Evolutionary conservation across 2,888 invertebrate genomes (phyloP), one percentile per base, ranked within the genome.

Genomic region (Lasioglossum zephyrum): DNA sequence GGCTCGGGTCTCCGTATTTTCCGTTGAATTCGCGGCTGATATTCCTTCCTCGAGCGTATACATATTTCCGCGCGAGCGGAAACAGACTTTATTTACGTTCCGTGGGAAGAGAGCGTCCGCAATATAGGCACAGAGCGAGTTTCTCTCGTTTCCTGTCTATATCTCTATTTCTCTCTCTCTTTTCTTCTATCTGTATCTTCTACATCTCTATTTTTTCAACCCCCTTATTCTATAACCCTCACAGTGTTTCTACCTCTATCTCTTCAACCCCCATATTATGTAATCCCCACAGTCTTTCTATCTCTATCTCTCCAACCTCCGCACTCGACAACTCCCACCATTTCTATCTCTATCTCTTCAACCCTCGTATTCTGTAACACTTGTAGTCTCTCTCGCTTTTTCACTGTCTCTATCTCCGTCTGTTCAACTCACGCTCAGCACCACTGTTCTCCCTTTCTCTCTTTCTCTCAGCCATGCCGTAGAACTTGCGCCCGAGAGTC

Each of bases 401-500:
- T 57, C 53, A 9, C 53, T n/a, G 18, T 57, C n/a, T 57, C n/a
- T n/a, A 22, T 57, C n/a, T 57, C 53, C n/a, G 22, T 57, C 53
- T 3, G 53, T 57, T n/a, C 3, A 22, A 22, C n/a, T 57, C n/a
- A 3, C 53, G 5, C n/a, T 57, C n/a, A 1, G 9, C n/a, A n/a
- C 57, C n/a, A 9, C n/a, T 9, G 75, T 70, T 73, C 3, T 57
- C 57, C 11, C 60, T 60, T 22, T 26, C 60, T 60, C 57, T 26
- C 57, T 57, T n/a, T 11, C 31, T 31, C 16, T 31, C 66, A 16
- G 31, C 16, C 66, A 18, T 18, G 18, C 72, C 49, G 74, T 44
- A 63, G 69, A 78, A 77, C 66, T 82, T 73, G 47, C 63, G 31
- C 47, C 47, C 2, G 66, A 53, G 69, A 82, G 81, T 84, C 66